Conservation (phyloP, 35 echinoderm and acorn worm genomes). For the Hemicentrotus pulcherrimus region DNA sequence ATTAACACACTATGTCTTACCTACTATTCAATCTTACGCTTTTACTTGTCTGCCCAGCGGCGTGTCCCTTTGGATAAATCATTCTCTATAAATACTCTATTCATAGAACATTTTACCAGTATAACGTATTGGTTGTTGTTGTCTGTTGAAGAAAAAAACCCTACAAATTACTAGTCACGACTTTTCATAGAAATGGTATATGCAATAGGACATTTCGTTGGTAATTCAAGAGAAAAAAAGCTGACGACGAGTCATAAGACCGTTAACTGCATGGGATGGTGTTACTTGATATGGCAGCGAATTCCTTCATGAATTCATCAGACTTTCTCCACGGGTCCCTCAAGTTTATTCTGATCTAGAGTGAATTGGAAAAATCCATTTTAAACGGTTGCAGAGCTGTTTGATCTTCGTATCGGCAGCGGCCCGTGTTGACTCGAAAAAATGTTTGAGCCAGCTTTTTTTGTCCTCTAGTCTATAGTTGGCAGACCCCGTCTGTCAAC, state of each 20-base stretch:
- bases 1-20: no score
- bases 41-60: no score
- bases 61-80: no score
- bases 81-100: no score
- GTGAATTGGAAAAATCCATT: slow-evolving; percentile 5
- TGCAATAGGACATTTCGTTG: not conserved
- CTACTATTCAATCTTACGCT: no score
- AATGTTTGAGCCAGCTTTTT: not conserved
- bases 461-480: not conserved
- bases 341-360: slow-evolving; percentile 12
- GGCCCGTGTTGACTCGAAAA: not conserved
- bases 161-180: not conserved
- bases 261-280: not conserved
- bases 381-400: slow-evolving; percentile 16
- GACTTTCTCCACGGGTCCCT: not conserved
- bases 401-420: not conserved
- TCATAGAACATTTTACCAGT: no score
- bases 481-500: not conserved
- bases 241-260: not conserved
- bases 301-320: not conserved
- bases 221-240: not conserved
- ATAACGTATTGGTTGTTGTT: no score
- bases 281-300: not conserved
- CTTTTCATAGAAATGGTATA: not conserved
- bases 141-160: no score